phyloP scores from a whole-genome alignment of 2,888 invertebrate species.

The Dorcus parallelipipedus region DNA sequence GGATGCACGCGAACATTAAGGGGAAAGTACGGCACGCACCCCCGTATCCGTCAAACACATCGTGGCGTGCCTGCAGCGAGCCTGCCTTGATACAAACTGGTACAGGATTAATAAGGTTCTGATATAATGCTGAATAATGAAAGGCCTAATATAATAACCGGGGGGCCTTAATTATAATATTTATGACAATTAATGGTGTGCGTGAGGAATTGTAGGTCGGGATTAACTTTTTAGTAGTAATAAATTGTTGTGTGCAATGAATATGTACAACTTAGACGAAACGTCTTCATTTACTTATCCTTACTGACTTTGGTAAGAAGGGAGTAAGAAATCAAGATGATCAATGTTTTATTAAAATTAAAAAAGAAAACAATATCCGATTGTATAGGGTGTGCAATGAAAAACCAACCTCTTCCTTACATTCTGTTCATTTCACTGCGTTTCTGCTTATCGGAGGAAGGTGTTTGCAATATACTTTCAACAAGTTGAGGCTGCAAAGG shows the following conservation, averaged over 20 bases:
- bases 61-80: constrained; percentile 22
- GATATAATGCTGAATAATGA: constrained; percentile 24
- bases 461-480: too few species aligned
- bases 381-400: too few species aligned
- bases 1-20: constrained; percentile 28
- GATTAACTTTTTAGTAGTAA: constrained; percentile 1
- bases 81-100: constrained; percentile 30
- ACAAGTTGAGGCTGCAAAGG: too few species aligned
- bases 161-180: constrained; percentile 10
- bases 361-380: too few species aligned
- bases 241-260: not conserved
- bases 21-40: constrained; percentile 21
- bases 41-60: constrained; percentile 26
- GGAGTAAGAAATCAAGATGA: too few species aligned
- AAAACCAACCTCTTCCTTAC: too few species aligned
- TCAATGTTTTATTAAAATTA: too few species aligned
- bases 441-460: too few species aligned
- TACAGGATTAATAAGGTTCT: constrained; percentile 31
- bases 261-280: not conserved
- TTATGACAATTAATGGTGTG: constrained; percentile 2
- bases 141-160: constrained; percentile 15
- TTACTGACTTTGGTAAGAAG: not conserved
- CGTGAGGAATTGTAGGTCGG: not conserved
- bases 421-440: too few species aligned
- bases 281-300: too few species aligned